Evolutionary conservation across 1,140 invertebrate genomes (phyloP).

Genomic region (Dryas iulia): DNA sequence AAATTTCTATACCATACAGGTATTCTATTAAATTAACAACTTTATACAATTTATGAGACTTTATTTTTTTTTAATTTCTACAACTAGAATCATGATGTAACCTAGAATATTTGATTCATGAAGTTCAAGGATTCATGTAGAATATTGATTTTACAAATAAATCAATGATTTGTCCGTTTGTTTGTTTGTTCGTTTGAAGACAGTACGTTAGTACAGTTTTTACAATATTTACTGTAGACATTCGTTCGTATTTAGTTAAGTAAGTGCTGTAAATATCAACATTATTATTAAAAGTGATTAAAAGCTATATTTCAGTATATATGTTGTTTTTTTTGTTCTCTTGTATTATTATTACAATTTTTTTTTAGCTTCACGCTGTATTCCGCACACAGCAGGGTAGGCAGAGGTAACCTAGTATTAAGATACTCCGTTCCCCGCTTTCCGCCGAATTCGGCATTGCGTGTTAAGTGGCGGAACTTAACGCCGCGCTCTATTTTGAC

Average conservation of each 20-base stretch:
- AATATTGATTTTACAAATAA: neutral
- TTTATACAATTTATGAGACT: neutral
- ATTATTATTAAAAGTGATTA: constrained; percentile 75
- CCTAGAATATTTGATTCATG: neutral
- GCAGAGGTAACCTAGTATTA: too few species aligned
- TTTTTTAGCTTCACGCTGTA: too few species aligned
- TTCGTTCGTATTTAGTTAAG: constrained; percentile 64
- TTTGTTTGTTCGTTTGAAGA: neutral
- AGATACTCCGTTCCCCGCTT: too few species aligned
- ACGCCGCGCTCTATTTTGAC: too few species aligned
- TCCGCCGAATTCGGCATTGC: too few species aligned
- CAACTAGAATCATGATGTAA: neutral
- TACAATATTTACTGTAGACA: constrained; percentile 74
- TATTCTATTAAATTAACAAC: neutral
- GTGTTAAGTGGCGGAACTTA: too few species aligned
- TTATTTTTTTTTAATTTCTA: neutral
- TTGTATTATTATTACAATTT: neutral
- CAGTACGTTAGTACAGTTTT: constrained; percentile 51
- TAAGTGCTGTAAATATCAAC: constrained; percentile 71
- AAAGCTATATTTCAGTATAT: constrained; percentile 74
- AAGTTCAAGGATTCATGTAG: neutral
- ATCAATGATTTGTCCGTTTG: neutral
- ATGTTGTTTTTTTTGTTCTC: constrained; percentile 30
- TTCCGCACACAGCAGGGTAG: too few species aligned
- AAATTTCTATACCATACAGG: neutral